Conservation (phyloP, 2,797 vertebrate genomes). For the Naso thynnoides region DNA sequence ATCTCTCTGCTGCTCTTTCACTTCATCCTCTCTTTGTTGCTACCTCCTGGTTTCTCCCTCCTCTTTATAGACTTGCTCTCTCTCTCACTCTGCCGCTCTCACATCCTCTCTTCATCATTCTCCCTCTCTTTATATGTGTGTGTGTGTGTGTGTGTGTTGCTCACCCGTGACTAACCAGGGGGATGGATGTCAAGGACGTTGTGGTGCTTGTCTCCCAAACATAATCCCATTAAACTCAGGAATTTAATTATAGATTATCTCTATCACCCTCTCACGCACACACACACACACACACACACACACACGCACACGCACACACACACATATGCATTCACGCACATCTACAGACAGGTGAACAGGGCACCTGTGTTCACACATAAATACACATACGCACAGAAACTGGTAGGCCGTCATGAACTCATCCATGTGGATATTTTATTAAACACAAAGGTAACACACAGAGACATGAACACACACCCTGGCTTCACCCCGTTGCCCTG, state of each 20-base stretch:
- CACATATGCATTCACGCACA: constrained; percentile 4
- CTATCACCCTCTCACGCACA: constrained; percentile 35
- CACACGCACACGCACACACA: constrained; percentile 10
- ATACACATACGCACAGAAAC: constrained; percentile 7
- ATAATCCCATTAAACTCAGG: constrained; percentile 79
- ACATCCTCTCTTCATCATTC: background rate
- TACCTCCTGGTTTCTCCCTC: constrained; percentile 3
- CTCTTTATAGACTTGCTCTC: background rate
- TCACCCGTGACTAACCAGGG: constrained; percentile 47
- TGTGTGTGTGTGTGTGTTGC: constrained; percentile 26
- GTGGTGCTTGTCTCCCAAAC: constrained; percentile 68
- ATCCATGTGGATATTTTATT: constrained; percentile 4
- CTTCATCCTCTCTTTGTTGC: constrained; percentile 9
- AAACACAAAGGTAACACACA: constrained; percentile 6
- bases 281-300: constrained; percentile 1
- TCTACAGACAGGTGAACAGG: background rate
- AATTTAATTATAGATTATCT: constrained; percentile 81
- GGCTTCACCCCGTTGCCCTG: constrained; percentile 52
- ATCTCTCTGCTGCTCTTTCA: constrained; percentile 10
- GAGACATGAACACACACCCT: constrained; percentile 1
- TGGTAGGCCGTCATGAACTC: background rate
- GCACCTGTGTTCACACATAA: too few species aligned
- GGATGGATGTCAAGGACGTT: constrained; percentile 72
- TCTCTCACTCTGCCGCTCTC: constrained; percentile 9
- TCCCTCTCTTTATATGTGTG: background rate